Percentiles rank a stretch among this genome's conserved stretches.
Evolutionary conservation across 2,797 vertebrate species (phyloP).

Genomic region (Acanthiza pusilla): DNA sequence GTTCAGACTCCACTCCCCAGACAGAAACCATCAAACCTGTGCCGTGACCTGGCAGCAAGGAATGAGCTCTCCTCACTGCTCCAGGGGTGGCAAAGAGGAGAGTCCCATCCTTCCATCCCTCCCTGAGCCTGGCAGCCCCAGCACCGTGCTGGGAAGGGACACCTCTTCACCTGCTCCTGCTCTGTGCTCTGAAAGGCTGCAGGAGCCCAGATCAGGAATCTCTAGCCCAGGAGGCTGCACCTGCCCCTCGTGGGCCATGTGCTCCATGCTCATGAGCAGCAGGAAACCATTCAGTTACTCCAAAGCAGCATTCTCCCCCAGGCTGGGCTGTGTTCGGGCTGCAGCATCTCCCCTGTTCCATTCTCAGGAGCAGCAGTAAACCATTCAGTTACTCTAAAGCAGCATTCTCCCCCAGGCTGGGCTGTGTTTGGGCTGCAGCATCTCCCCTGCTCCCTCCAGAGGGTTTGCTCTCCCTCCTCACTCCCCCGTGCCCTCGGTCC

Average conservation of each 20-base stretch:
- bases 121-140: neutral
- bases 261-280: neutral
- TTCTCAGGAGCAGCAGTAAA: neutral
- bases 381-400: neutral
- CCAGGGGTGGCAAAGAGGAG: neutral
- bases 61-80: neutral
- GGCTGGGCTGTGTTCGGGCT: neutral
- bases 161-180: neutral
- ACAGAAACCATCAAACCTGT: neutral
- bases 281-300: neutral
- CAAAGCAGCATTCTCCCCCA: neutral
- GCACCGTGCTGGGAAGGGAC: neutral
- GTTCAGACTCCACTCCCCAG: neutral
- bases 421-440: neutral
- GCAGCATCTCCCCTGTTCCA: neutral
- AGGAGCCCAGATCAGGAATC: neutral
- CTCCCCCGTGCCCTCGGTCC: rapidly evolving
- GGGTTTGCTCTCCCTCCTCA: neutral
- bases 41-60: neutral
- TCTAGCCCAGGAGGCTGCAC: neutral
- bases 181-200: neutral
- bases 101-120: rapidly evolving
- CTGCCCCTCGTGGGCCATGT: neutral
- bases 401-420: neutral
- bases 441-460: neutral